Base-by-base conservation (phyloP, 2,113 vertebrate genomes). In the Pheucticus melanocephalus region DNA sequence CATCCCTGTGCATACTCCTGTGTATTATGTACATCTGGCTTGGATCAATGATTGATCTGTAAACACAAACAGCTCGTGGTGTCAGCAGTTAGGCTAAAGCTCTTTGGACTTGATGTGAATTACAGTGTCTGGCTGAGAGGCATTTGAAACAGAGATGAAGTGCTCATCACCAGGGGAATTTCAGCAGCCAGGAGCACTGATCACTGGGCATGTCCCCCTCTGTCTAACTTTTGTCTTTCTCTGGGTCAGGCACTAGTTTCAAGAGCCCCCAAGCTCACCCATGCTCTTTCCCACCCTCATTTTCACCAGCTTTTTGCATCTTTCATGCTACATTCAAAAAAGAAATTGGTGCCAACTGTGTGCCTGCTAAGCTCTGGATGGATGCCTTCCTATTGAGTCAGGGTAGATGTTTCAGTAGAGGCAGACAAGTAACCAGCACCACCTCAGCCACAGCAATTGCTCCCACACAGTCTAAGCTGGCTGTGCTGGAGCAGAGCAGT, bases 261-360 rank as follows among this genome's bases (percentile, higher is more conserved):
- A 82, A 23, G 33, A 40, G 50, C 71, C 48, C 47, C 51, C 72
- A 64, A 4, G 20, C 21, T 48, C 60, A n/a, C 44, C 39, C 25
- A 6, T 50, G 45, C 25, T 64, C 37, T 45, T 84, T 47, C 56
- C 60, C 15, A 14, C n/a, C 33, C 44, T 80, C 76, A 12, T 30
- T 25, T 85, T 90, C 21, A 39, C 57, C 5, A 6, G 31, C 54
- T 27, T 80, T 77, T 73, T 83, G 37, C 47, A 27, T 66, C 39
- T 93, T 64, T 81, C 44, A 78, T 60, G 65, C 82, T 71, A 15
- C 56, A 27, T 96, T 94, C 82, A 90, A 18, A 92, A 93, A 90
- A 94, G 93, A 90, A 90, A 92, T 23, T 1, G 20, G 28, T 96
- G 87, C 64, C 90, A 48, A 4, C 47, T 19, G 7, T 83, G 82